A percentile compares a stretch with the other conserved stretches of the same genome.
These are phyloP conservation scores for Trisateles emortualis DNA, from an alignment of 2,888 invertebrate species.

Conservation along the genomic window DNA sequence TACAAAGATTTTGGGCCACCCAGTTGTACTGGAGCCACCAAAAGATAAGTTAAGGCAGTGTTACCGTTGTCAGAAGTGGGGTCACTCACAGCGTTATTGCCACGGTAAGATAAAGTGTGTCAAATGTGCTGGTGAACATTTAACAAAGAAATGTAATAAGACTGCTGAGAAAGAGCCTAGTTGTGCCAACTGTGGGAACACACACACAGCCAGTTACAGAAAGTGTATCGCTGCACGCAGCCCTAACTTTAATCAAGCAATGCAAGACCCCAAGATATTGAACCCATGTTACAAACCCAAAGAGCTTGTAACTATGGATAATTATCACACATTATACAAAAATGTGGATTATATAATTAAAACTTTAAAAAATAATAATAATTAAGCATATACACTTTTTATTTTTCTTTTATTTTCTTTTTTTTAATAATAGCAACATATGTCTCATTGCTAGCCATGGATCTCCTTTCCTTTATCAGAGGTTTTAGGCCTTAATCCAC, in stretches of 20 bases:
- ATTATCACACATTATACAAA: conserved; percentile 28
- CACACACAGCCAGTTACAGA: conserved; percentile 67
- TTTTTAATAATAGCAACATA: too few species aligned
- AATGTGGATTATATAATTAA: conserved; percentile 23
- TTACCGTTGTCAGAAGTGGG: conserved; percentile 75
- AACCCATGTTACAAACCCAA: conserved; percentile 13
- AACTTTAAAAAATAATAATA: not conserved
- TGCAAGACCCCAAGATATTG: conserved; percentile 22
- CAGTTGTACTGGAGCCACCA: conserved; percentile 66
- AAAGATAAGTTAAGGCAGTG: conserved; percentile 64
- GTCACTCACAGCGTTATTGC: conserved; percentile 73
- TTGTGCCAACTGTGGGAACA: conserved; percentile 68
- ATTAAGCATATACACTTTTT: not conserved
- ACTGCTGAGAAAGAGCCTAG: conserved; percentile 53
- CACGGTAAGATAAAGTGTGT: conserved; percentile 66
- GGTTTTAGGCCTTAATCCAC: too few species aligned
- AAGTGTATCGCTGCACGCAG: conserved; percentile 57
- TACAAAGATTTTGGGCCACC: conserved; percentile 52
- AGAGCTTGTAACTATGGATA: conserved; percentile 32
- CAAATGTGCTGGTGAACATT: conserved; percentile 73
- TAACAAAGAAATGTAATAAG: conserved; percentile 61
- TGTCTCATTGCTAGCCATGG: too few species aligned
- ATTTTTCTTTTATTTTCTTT: not conserved
- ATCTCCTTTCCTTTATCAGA: too few species aligned
- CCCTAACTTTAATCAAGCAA: conserved; percentile 38